These are phyloP conservation scores for Synergus japonicus DNA, from an alignment of 2,888 invertebrate species.

Conservation along the genomic window DNA sequence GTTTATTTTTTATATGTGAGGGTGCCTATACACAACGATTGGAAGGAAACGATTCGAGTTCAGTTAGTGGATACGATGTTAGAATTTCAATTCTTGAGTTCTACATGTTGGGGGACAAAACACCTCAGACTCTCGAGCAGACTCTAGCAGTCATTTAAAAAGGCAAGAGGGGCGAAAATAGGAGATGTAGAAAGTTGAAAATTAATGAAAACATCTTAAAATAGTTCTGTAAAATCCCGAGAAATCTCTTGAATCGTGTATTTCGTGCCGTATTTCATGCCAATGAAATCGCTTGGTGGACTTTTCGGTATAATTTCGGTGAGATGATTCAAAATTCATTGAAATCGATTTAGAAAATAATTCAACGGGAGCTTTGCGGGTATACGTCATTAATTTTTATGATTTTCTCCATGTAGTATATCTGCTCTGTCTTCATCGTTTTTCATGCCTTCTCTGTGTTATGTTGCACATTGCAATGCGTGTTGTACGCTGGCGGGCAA, in stretches of 20 bases:
- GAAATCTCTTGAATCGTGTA: neutral
- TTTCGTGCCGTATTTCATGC: neutral
- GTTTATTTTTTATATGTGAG: neutral
- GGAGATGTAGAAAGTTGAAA: neutral
- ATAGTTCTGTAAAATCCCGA: neutral
- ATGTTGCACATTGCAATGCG: slow-evolving; percentile 51
- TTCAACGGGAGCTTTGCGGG: slow-evolving; percentile 46
- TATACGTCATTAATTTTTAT: slow-evolving; percentile 45
- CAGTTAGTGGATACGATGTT: slow-evolving; percentile 23
- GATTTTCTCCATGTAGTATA: slow-evolving; percentile 47
- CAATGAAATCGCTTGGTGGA: too few relatives aligned
- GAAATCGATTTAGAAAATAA: neutral
- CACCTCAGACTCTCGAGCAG: neutral
- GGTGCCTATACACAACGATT: slow-evolving; percentile 8
- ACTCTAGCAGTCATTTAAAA: slow-evolving; percentile 3
- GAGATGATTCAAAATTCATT: neutral
- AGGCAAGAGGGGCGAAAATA: neutral
- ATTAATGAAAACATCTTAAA: neutral
- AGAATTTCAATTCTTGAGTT: slow-evolving; percentile 19
- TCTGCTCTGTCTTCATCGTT: neutral
- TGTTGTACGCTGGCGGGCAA: slow-evolving; percentile 65
- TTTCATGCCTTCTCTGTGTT: slow-evolving; percentile 10
- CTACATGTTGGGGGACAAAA: neutral
- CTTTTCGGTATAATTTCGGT: too few relatives aligned
- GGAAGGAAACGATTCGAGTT: neutral